phyloP scores from a whole-genome alignment of 2,888 invertebrate species.

The Strigamia transsilvanica region DNA sequence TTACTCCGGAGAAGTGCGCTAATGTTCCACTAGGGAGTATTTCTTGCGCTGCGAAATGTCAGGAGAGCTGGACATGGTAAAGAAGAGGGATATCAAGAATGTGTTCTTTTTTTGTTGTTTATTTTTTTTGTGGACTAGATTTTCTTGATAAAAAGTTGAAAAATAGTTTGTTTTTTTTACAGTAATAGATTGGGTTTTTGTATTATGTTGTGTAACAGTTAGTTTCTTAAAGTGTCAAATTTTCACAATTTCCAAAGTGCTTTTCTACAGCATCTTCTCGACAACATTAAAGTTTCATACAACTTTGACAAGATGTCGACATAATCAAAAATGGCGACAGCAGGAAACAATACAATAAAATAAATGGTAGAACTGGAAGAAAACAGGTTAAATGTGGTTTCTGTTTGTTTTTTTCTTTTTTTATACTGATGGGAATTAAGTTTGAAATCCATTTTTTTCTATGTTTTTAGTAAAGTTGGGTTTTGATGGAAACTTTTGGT shows the following conservation, averaged over 20 bases:
- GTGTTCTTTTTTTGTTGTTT: not conserved
- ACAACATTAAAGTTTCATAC: too few relatives aligned
- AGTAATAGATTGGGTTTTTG: too few relatives aligned
- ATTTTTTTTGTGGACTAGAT: not conserved
- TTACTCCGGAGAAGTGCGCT: constrained; percentile 22
- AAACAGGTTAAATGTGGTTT: too few relatives aligned
- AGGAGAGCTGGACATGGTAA: constrained; percentile 11
- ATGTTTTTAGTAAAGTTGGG: not conserved
- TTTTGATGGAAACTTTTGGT: constrained; percentile 17
- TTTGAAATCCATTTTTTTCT: not conserved
- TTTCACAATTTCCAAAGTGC: too few relatives aligned
- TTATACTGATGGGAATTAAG: not conserved
- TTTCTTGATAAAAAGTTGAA: constrained; percentile 21
- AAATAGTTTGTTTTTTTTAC: not conserved
- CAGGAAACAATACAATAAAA: too few relatives aligned
- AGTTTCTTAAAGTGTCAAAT: too few relatives aligned
- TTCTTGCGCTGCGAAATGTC: constrained; percentile 7
- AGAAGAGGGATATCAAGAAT: constrained; percentile 7
- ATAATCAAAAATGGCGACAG: too few relatives aligned
- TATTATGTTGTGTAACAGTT: too few relatives aligned
- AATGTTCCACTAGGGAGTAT: constrained; percentile 13
- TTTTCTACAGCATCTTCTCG: too few relatives aligned
- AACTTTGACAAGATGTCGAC: too few relatives aligned
- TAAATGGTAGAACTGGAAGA: too few relatives aligned
- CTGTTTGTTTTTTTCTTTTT: too few relatives aligned